Evolutionary conservation across 2,888 invertebrate genomes (phyloP), one percentile per base, ranked within the genome.

Genomic region (Hyalella azteca): DNA sequence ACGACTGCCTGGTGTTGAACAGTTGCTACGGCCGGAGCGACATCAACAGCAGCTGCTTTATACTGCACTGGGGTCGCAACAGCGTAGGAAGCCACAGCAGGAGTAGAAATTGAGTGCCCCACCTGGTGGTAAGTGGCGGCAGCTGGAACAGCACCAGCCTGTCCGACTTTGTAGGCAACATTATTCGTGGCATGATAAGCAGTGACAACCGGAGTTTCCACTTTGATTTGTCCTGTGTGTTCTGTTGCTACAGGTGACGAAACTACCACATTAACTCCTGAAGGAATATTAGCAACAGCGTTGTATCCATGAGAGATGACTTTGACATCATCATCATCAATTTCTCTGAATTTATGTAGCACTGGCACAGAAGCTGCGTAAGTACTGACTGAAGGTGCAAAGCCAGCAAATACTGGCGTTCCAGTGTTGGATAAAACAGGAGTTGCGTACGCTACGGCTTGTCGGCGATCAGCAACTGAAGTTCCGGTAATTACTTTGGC

Each of bases 41-140:
- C 60, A 59, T 22, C 59, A 78, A 78, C 60, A 59, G 40, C 59
- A 59, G 78, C 59, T 22, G 50, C 50, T 29, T 9, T 49, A 36
- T 45, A 36, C 26, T 39, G 32, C 29, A 49, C 50, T 1, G 49
- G 49, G 13, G 59, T 26, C 54, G 41, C 78, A 13, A 50, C 78
- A 40, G 78, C 60, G 36, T 22, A 0, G 22, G 41, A 22, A 39
- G 36, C 59, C 11, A 40, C 60, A n/a, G 40, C 60, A 59, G 54
- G 59, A 59, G 41, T 41, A 45, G 75, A 40, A 22, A 45, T 36
- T 45, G 26, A 13, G 29, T 59, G n/a, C 13, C 5, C 13, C 26
- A 40, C 40, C 15, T 9, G 15, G n/a, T 22, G 26, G 45, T 75
- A 36, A 15, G 78, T 40, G 1, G 50, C 59, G 36, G 26, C 78